phyloP scores from a whole-genome alignment of 2,888 invertebrate species.

The Loripinus fragilis region DNA sequence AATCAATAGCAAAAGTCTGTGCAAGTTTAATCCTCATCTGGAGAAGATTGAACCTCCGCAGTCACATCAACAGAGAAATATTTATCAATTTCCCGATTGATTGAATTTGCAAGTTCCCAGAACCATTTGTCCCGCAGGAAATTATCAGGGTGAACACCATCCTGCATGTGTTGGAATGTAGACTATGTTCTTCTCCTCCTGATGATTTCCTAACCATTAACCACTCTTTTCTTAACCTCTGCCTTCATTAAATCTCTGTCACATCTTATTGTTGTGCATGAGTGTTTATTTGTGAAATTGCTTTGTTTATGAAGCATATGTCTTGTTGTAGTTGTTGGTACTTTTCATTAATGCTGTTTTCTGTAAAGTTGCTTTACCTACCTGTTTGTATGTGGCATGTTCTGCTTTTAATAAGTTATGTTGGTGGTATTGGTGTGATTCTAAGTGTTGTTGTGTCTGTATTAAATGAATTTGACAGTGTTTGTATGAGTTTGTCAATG shows the following conservation, averaged over 20 bases:
- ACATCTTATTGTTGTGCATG: not conserved
- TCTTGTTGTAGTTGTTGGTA: not conserved
- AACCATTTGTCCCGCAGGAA: not conserved
- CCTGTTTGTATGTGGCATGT: too few species aligned
- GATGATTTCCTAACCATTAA: not conserved
- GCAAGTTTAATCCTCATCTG: too few species aligned
- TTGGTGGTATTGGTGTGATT: not conserved
- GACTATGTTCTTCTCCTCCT: not conserved
- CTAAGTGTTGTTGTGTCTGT: not conserved
- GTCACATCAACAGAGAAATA: too few species aligned
- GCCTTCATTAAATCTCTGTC: not conserved
- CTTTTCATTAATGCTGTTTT: not conserved
- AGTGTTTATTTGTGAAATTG: not conserved
- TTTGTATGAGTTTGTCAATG: too few species aligned
- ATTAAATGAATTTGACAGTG: not conserved
- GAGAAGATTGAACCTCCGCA: too few species aligned
- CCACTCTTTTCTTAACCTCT: not conserved
- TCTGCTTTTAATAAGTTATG: not conserved
- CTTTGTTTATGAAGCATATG: not conserved
- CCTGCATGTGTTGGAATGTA: not conserved
- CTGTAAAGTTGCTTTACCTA: too few species aligned
- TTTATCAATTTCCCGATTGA: not conserved
- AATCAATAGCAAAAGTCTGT: too few species aligned
- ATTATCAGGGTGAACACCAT: not conserved
- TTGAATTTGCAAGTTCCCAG: not conserved